Base-by-base conservation (phyloP, 2,888 invertebrate genomes). In the Drosophila birchii region DNA sequence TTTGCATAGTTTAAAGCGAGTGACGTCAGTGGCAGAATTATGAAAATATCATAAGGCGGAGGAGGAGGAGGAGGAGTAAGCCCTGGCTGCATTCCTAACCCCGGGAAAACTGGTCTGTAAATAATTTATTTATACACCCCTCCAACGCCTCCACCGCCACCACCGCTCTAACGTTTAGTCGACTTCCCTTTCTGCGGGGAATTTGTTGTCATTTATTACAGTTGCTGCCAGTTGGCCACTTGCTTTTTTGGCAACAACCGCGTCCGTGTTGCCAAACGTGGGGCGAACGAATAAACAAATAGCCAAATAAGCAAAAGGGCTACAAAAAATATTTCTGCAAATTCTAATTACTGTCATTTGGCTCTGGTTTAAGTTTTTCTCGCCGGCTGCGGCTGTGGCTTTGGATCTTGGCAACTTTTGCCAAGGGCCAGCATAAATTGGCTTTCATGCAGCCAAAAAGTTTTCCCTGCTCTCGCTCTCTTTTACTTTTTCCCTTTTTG, bases 271-370 rank as follows among this genome's bases (percentile, higher is more conserved):
- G 72, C 72, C 70, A 49, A 71, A 44, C 69, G 53, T 45, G 36
- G 67, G 41, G 26, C 70, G 69, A 34, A 53, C 70, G 69, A 55
- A 59, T 55, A 68, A 78, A 70, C 66, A 53, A 67, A 43, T 66
- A 63, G 29, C 66, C 53, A 57, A 60, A 36, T 59, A 60, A 36
- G 36, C 36, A 55, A 47, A 18, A n/a, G 36, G 18, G 20, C 44
- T 9, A 16, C 43, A 38, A 51, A 56, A 45, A 57, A 60, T 58
- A 56, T 41, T 41, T 68, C 76, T 39, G 78, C 79, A 84, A 78
- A 79, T 87, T 85, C 88, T 89, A 85, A 85, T 87, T 89, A 89
- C 76, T 81, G 85, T 81, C 88, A 78, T 89, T 85, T 85, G 88
- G 89, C 81, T 76, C 60, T 63, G 72, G 68, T 74, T 86, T 76